These are phyloP conservation scores for Nineta flava DNA, from an alignment of 2,888 invertebrate genomes.

Conservation along the genomic window DNA sequence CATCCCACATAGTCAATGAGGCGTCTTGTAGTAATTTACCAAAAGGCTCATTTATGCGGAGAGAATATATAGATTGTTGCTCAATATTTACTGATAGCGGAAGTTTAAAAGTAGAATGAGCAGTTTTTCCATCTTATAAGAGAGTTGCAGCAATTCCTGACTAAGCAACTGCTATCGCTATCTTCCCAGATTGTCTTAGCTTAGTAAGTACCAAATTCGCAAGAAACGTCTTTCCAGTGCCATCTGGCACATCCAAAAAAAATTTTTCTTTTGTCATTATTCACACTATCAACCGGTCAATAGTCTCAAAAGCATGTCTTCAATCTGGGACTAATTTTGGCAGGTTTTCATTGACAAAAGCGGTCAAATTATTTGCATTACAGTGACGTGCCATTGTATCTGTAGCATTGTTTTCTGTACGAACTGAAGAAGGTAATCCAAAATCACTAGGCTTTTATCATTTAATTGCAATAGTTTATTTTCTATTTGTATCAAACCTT, in stretches of 20 bases:
- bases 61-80: slow-evolving; percentile 6
- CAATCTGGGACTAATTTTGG: neutral
- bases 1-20: slow-evolving; percentile 20
- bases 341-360: neutral
- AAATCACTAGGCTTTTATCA: neutral
- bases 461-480: neutral
- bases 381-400: neutral
- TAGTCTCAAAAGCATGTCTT: neutral
- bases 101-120: slow-evolving; percentile 9
- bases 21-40: slow-evolving; percentile 18
- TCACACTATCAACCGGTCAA: neutral
- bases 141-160: slow-evolving; percentile 25
- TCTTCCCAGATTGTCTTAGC: slow-evolving; percentile 16
- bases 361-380: neutral
- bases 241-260: slow-evolving; percentile 14
- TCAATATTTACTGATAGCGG: slow-evolving; percentile 11
- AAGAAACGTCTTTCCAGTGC: slow-evolving; percentile 26
- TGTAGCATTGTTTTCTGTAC: neutral
- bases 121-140: slow-evolving; percentile 16
- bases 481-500: neutral
- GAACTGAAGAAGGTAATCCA: neutral
- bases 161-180: slow-evolving; percentile 23
- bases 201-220: slow-evolving; percentile 19
- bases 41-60: slow-evolving; percentile 14
- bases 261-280: neutral